Conservation (phyloP, 2,888 invertebrate species). For the Calephelis perditalis region DNA sequence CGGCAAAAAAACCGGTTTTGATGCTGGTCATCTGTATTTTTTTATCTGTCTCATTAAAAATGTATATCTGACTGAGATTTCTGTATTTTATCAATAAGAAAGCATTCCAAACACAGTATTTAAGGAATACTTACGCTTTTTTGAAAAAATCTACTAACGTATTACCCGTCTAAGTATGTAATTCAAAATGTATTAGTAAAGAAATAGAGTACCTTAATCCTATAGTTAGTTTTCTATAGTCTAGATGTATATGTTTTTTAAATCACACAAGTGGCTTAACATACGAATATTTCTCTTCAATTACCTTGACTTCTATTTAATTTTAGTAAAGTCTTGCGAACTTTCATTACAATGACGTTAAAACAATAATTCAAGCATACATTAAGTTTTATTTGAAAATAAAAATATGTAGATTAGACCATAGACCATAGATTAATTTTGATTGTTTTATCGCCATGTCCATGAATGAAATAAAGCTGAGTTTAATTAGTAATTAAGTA, state of each 20-base stretch:
- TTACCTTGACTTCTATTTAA: constrained; percentile 6
- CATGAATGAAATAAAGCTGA: constrained; percentile 8
- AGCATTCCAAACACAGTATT: constrained; percentile 73
- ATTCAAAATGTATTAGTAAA: constrained; percentile 36
- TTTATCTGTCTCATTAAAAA: constrained; percentile 41
- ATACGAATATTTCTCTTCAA: constrained; percentile 8
- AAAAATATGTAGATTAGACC: constrained; percentile 4
- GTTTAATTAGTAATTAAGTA: constrained; percentile 63
- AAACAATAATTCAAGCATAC: constrained; percentile 1
- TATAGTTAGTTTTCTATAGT: constrained; percentile 28
- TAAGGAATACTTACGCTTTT: constrained; percentile 53
- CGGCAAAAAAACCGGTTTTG: constrained; percentile 44
- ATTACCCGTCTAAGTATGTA: constrained; percentile 37
- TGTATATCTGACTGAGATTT: constrained; percentile 48
- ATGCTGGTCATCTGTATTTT: constrained; percentile 56
- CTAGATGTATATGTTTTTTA: constrained; percentile 4
- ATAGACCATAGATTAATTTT: constrained; percentile 4
- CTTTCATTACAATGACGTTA: constrained; percentile 6
- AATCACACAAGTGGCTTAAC: constrained; percentile 18
- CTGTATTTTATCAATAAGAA: constrained; percentile 44
- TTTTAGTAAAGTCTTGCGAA: background rate
- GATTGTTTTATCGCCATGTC: constrained; percentile 9
- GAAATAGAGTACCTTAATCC: constrained; percentile 38
- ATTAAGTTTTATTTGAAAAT: background rate
- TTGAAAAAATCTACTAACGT: constrained; percentile 33